Percentiles rank a stretch among this genome's conserved stretches.
Conservation (phyloP, 2,888 invertebrate species). For the Chloroclystis v-ata region DNA sequence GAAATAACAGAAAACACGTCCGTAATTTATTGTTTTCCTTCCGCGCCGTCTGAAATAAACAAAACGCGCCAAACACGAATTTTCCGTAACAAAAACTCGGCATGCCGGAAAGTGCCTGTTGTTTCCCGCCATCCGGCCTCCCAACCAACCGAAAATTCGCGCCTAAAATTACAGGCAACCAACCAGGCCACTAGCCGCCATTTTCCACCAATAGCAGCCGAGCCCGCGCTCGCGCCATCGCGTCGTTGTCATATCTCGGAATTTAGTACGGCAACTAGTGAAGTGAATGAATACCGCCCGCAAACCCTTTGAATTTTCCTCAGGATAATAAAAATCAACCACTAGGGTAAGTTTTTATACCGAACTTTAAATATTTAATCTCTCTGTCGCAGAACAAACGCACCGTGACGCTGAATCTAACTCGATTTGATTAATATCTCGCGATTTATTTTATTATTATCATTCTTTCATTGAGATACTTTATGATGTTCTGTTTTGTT, state of each 20-base stretch:
- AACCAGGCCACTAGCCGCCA: constrained; percentile 68
- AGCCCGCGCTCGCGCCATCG: constrained; percentile 76
- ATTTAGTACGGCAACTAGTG: constrained; percentile 73
- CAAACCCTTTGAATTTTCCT: constrained; percentile 70
- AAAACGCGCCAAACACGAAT: constrained; percentile 63
- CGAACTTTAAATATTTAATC: constrained; percentile 16
- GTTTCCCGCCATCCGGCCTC: constrained; percentile 73
- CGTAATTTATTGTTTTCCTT: constrained; percentile 2
- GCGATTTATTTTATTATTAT: constrained; percentile 45
- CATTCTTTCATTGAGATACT: constrained; percentile 19
- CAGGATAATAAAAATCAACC: constrained; percentile 54
- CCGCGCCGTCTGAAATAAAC: constrained; percentile 39
- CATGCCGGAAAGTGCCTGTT: constrained; percentile 68
- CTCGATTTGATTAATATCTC: constrained; percentile 34
- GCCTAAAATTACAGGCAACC: constrained; percentile 62
- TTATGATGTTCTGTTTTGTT: constrained; percentile 9
- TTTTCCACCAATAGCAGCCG: constrained; percentile 66
- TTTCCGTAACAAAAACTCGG: constrained; percentile 64
- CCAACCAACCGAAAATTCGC: constrained; percentile 77
- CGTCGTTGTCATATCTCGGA: constrained; percentile 76
- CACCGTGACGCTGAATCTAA: constrained; percentile 31
- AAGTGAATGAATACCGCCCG: constrained; percentile 76
- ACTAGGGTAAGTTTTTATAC: constrained; percentile 50
- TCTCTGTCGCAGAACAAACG: constrained; percentile 29
- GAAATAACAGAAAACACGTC: constrained; percentile 27